Base-by-base conservation (phyloP, 2,113 vertebrate genomes). In the Paracanthobrama guichenoti region DNA sequence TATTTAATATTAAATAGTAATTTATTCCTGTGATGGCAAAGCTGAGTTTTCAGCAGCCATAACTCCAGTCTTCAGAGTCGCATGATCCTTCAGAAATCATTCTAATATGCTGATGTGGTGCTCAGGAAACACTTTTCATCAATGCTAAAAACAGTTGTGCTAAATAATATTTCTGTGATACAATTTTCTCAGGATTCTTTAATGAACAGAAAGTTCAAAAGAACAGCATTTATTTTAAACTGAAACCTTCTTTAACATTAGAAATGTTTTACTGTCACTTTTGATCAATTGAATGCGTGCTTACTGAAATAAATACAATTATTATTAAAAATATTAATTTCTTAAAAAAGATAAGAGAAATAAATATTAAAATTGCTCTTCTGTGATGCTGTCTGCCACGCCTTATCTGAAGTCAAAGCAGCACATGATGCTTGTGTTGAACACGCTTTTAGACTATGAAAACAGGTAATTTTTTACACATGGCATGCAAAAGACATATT, bases 401-500 rank as follows among this genome's bases (percentile, higher is more conserved):
- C 35, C 39, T 39, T 28, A 67, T 22, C 35, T 16, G 64, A 42
- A 35, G 11, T 71, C 20, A 42, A 71, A 71, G 35, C 20, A 69
- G 66, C 66, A 69, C 11, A 11, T 39, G 16, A 69, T 4, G 66
- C 31, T 69, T 42, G 35, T 11, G 35, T 39, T 42, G 4, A 42
- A 69, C 10, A 5, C 2, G 1, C 35, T 11, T n/a, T 69, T 69
- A 69, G 20, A 42, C 42, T 42, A 69, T 69, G 35, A 69, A 69
- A 50, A 48, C n/a, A 42, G 13, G 72, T 26, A 26, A 12, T 50
- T 24, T 50, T 50, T 81, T 81, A 82, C 46, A 71, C 26, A n/a
- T 24, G 26, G 42, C 66, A 72, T 44, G 76, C 76, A 79, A 44
- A 79, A 77, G 22, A 26, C 20, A 78, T 60, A 39, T 60, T 60